Evolutionary conservation across 2,888 invertebrate genomes (phyloP).

Genomic region (Tachina lurida): DNA sequence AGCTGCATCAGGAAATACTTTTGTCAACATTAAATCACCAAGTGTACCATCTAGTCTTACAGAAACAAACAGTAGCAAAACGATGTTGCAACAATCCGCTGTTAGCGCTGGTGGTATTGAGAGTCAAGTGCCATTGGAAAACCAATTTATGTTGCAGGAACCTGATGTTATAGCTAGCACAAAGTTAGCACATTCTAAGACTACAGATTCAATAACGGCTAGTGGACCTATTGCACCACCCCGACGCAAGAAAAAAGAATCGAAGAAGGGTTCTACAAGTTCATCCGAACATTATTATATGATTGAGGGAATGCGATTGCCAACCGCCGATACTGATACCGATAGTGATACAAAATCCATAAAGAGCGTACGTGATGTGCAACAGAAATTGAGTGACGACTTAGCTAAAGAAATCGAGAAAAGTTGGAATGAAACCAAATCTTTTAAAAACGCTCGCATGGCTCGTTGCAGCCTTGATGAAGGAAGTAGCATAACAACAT

Average conservation of each 20-base stretch:
- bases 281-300: slow-evolving; percentile 82
- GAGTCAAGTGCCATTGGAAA: slow-evolving; percentile 68
- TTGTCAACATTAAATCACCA: slow-evolving; percentile 57
- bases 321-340: slow-evolving; percentile 78
- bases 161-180: slow-evolving; percentile 97
- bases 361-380: slow-evolving; percentile 80
- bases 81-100: slow-evolving; percentile 62
- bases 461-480: slow-evolving; percentile 59
- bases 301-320: slow-evolving; percentile 79
- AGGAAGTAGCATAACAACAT: slow-evolving; percentile 67
- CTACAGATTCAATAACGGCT: slow-evolving; percentile 82
- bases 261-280: slow-evolving; percentile 81
- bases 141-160: slow-evolving; percentile 84
- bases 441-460: slow-evolving; percentile 64
- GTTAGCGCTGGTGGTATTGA: slow-evolving; percentile 45
- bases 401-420: slow-evolving; percentile 89
- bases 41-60: slow-evolving; percentile 63
- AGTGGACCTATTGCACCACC: slow-evolving; percentile 89
- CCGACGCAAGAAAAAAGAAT: slow-evolving; percentile 87
- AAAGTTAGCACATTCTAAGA: slow-evolving; percentile 85
- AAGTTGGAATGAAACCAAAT: slow-evolving; percentile 85
- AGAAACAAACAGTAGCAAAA: slow-evolving; percentile 69
- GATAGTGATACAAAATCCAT: slow-evolving; percentile 80
- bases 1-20: slow-evolving; percentile 50
- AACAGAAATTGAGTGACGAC: slow-evolving; percentile 81